Conservation (phyloP, 1,140 invertebrate genomes). For the Helicoverpa armigera region DNA sequence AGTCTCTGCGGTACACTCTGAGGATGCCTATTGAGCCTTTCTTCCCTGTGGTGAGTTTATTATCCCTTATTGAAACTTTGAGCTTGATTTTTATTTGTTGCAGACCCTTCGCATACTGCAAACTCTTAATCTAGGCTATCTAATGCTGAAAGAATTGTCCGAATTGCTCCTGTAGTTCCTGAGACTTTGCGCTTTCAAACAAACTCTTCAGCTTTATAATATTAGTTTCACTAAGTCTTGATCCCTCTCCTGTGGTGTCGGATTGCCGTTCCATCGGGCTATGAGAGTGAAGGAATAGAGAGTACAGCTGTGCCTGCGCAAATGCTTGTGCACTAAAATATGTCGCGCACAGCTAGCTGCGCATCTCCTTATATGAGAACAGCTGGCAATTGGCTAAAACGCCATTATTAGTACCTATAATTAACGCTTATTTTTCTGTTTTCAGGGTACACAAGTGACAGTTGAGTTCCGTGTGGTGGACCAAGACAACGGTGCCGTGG, state of each 20-base stretch:
- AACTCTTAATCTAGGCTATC: too few species aligned
- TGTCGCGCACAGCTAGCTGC: too few species aligned
- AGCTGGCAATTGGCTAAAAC: neutral
- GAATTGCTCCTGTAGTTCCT: too few species aligned
- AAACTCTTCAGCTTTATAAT: too few species aligned
- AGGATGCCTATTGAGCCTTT: neutral
- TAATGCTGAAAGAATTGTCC: too few species aligned
- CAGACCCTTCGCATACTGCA: too few species aligned
- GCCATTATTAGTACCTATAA: neutral
- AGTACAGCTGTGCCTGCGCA: too few species aligned
- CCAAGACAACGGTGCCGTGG: neutral
- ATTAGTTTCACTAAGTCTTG: too few species aligned
- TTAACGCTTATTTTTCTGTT: neutral
- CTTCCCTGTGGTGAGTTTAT: constrained; percentile 18
- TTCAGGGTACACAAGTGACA: neutral
- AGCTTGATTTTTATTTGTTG: too few species aligned
- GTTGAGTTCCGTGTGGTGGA: constrained; percentile 3
- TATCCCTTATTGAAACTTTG: neutral
- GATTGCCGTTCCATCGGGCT: neutral
- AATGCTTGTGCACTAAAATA: too few species aligned
- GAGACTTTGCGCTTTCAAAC: too few species aligned
- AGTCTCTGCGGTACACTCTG: neutral
- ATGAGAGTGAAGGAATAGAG: neutral
- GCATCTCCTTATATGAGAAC: too few species aligned
- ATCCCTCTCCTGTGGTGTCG: neutral